Evolutionary conservation across 2,797 vertebrate species (phyloP).

Genomic region (Xyrichtys novacula): DNA sequence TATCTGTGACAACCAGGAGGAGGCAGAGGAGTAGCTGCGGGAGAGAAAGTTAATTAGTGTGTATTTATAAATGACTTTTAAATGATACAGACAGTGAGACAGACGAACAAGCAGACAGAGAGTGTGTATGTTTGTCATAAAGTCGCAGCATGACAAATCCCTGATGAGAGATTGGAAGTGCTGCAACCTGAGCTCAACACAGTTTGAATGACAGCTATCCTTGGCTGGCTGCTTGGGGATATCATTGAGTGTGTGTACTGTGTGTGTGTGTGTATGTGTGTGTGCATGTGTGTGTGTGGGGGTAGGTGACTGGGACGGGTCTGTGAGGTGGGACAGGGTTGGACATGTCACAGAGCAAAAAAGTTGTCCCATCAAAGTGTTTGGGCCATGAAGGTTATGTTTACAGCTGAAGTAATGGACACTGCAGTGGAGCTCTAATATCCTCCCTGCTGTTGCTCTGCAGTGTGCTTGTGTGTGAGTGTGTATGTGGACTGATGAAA

Average conservation of each 20-base stretch:
- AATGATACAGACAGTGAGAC: constrained; percentile 41
- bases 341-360: constrained; percentile 57
- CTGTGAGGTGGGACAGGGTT: constrained; percentile 13
- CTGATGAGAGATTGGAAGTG: constrained; percentile 46
- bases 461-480: constrained; percentile 6
- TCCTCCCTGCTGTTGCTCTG: neutral
- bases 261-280: neutral
- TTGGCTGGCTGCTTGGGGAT: constrained; percentile 35
- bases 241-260: constrained; percentile 13
- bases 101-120: constrained; percentile 44
- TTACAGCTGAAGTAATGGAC: constrained; percentile 60
- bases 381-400: constrained; percentile 50
- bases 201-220: constrained; percentile 58
- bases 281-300: constrained; percentile 2
- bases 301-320: neutral
- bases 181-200: constrained; percentile 39
- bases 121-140: constrained; percentile 38
- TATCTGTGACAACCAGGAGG: constrained; percentile 12
- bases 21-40: constrained; percentile 8
- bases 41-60: constrained; percentile 5
- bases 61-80: constrained; percentile 53
- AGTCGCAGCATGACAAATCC: constrained; percentile 52
- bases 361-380: constrained; percentile 56
- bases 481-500: neutral
- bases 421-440: constrained; percentile 39